A percentile compares a stretch with the other conserved stretches of the same genome.
Conservation (phyloP, 2,888 invertebrate genomes). For the Athalia rosae region DNA sequence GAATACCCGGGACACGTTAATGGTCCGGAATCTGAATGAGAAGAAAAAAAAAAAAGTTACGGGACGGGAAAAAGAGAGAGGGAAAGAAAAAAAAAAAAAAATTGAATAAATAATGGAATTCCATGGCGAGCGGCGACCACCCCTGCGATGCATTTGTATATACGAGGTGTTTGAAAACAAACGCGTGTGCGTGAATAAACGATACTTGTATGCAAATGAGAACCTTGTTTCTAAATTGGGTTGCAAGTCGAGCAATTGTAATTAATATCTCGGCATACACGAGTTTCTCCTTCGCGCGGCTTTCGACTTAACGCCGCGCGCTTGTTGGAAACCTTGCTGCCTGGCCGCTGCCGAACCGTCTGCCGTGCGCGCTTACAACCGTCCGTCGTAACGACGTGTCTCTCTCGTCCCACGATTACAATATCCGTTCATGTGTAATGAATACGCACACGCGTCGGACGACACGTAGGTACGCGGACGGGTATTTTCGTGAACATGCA, state of each 20-base stretch:
- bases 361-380: background rate
- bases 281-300: conserved; percentile 3
- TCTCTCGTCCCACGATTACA: background rate
- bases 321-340: background rate
- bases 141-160: background rate
- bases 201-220: conserved; percentile 65
- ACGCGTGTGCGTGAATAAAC: conserved; percentile 22
- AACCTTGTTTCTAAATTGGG: conserved; percentile 65
- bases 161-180: background rate
- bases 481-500: background rate
- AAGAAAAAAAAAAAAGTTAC: too few relatives aligned
- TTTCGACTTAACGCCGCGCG: background rate
- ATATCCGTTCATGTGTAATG: too few relatives aligned
- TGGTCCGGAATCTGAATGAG: too few relatives aligned
- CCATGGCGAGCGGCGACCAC: too few relatives aligned
- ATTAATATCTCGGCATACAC: conserved; percentile 61
- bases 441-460: background rate
- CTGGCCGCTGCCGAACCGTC: background rate
- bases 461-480: background rate
- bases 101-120: too few relatives aligned
- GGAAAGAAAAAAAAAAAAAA: too few relatives aligned
- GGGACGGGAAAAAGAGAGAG: too few relatives aligned
- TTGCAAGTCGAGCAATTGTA: conserved; percentile 62
- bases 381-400: background rate
- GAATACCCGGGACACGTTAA: too few relatives aligned